Evolutionary conservation across 1,140 invertebrate species (phyloP).

Genomic region (Bombus picipes): DNA sequence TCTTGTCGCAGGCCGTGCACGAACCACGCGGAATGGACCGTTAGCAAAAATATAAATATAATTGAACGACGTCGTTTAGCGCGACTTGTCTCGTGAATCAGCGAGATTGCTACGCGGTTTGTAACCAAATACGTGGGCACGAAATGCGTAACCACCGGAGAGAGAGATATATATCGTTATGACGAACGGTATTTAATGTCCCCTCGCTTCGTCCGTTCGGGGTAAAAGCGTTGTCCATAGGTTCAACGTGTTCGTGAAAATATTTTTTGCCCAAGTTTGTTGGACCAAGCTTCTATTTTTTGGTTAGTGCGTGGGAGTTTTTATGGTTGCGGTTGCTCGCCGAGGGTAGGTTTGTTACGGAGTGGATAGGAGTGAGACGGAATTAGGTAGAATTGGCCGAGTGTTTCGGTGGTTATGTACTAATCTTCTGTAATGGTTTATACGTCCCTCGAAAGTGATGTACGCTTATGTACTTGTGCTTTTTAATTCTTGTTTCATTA

Average conservation of each 20-base stretch:
- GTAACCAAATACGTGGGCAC: slow-evolving; percentile 41
- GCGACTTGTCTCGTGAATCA: slow-evolving; percentile 53
- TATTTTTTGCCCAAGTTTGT: not conserved
- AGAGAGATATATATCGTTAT: not conserved
- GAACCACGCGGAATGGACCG: slow-evolving; percentile 30
- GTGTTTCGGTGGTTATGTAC: not conserved
- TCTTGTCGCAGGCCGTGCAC: slow-evolving; percentile 20
- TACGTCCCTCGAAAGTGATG: not conserved
- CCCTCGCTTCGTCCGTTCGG: too few relatives aligned
- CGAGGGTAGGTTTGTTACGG: not conserved
- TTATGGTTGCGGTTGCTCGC: not conserved
- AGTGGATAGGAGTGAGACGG: not conserved
- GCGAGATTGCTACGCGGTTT: slow-evolving; percentile 39
- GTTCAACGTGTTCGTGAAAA: too few relatives aligned
- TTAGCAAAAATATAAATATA: slow-evolving; percentile 54
- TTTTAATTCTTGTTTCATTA: not conserved
- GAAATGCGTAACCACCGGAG: slow-evolving; percentile 19
- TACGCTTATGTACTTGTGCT: not conserved
- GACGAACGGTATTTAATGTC: slow-evolving; percentile 17
- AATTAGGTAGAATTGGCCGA: not conserved
- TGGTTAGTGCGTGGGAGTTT: not conserved
- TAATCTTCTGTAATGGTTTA: not conserved
- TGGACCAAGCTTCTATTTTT: not conserved
- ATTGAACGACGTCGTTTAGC: slow-evolving; percentile 55
- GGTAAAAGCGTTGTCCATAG: not conserved